Evolutionary conservation across 2,797 vertebrate species (phyloP).

Genomic region (Glossophaga mutica): DNA sequence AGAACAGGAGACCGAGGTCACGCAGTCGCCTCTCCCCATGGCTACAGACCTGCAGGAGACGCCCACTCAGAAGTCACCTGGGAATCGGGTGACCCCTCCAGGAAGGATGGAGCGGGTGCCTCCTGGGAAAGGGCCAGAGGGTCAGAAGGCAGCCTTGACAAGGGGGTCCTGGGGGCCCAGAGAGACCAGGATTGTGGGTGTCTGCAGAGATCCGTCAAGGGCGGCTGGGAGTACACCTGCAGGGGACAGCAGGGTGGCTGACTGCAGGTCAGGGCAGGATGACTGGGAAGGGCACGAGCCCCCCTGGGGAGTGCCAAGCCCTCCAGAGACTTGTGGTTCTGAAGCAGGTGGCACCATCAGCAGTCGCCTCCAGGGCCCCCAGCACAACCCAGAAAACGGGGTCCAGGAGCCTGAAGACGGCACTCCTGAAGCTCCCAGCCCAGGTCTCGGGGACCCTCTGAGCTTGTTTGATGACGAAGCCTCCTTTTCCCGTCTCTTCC

Average conservation of each 20-base stretch:
- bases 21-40: background rate
- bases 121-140: background rate
- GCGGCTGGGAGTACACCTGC: conserved; percentile 37
- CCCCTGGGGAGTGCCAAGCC: rapidly evolving
- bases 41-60: background rate
- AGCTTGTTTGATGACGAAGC: conserved; percentile 89
- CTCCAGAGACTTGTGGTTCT: rapidly evolving
- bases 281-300: rapidly evolving
- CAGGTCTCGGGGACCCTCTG: conserved; percentile 75
- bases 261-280: rapidly evolving
- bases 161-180: conserved; percentile 42
- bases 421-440: background rate
- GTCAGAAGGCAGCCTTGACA: conserved; percentile 56
- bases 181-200: conserved; percentile 59
- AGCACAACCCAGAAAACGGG: background rate
- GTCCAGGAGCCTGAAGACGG: conserved; percentile 15
- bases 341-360: background rate
- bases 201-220: conserved; percentile 59
- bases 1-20: background rate
- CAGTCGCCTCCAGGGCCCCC: background rate
- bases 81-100: rapidly evolving
- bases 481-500: conserved; percentile 92
- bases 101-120: background rate
- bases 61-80: background rate
- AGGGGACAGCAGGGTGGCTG: conserved; percentile 41